Percentiles rank a stretch among this genome's conserved stretches.
Conservation (phyloP, 1,140 invertebrate species). For the Microplitis mediator region DNA sequence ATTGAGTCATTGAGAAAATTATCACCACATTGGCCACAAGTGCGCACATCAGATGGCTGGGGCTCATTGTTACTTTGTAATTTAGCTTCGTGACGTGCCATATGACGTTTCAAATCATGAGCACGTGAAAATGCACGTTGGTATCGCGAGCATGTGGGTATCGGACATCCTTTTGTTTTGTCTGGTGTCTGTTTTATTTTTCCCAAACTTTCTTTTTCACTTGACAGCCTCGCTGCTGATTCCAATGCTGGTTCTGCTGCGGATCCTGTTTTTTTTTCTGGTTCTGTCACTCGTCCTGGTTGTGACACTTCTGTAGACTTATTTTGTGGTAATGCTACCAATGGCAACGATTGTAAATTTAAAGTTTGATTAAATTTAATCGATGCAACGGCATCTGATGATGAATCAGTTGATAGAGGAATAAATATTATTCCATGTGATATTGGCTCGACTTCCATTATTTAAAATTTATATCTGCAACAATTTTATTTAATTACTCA, state of each 20-base stretch:
- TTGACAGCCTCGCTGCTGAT: not conserved
- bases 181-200: slow-evolving; percentile 34
- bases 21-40: slow-evolving; percentile 42
- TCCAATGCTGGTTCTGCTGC: not conserved
- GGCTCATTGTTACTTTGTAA: slow-evolving; percentile 48
- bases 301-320: too few relatives aligned
- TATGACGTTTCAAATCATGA: slow-evolving; percentile 57
- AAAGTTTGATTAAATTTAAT: too few relatives aligned
- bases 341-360: too few relatives aligned
- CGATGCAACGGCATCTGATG: too few relatives aligned
- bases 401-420: too few relatives aligned
- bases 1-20: slow-evolving; percentile 43
- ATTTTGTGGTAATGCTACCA: too few relatives aligned
- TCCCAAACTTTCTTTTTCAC: not conserved
- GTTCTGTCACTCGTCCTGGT: too few relatives aligned
- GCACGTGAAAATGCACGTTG: slow-evolving; percentile 55
- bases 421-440: too few relatives aligned
- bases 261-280: too few relatives aligned
- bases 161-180: slow-evolving; percentile 53
- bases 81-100: slow-evolving; percentile 53
- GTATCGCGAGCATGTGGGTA: slow-evolving; percentile 50
- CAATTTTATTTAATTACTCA: too few relatives aligned
- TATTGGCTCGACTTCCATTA: too few relatives aligned
- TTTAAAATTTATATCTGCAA: too few relatives aligned
- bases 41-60: slow-evolving; percentile 31